These are phyloP conservation scores for Vesta saturnalis DNA, from an alignment of 2,888 invertebrate genomes.

Conservation along the genomic window DNA sequence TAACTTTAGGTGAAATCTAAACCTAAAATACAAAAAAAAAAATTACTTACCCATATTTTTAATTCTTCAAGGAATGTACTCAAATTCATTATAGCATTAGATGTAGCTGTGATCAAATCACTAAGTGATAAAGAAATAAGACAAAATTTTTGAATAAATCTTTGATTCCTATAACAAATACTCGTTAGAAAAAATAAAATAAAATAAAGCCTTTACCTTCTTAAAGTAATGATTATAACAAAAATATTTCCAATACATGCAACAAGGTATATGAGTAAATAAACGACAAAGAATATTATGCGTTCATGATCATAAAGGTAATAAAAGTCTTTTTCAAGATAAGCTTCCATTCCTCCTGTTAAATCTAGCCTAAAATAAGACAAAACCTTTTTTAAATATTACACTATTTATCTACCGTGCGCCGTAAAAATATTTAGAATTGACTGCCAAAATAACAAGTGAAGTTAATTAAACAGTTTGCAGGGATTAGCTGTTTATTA, in stretches of 20 bases:
- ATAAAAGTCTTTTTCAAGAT: neutral
- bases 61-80: conserved; percentile 15
- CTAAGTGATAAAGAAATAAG: conserved; percentile 65
- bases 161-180: conserved; percentile 58
- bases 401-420: too few relatives aligned
- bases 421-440: too few relatives aligned
- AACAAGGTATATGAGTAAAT: conserved; percentile 41
- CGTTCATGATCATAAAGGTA: conserved; percentile 35
- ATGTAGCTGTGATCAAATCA: conserved; percentile 60
- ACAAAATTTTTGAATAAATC: conserved; percentile 65
- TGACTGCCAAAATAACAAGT: too few relatives aligned
- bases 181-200: conserved; percentile 1
- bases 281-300: conserved; percentile 43
- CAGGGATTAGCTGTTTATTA: too few relatives aligned
- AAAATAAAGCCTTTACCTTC: conserved; percentile 37
- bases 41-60: conserved; percentile 56
- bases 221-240: conserved; percentile 44
- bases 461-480: too few relatives aligned
- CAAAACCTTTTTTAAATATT: neutral
- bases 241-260: conserved; percentile 45
- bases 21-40: too few relatives aligned
- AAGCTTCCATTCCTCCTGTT: neutral
- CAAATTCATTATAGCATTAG: conserved; percentile 15
- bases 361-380: neutral
- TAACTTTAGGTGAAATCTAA: too few relatives aligned